Evolutionary conservation across 2,888 invertebrate genomes (phyloP).

Genomic region (Linnaemya vulpina): DNA sequence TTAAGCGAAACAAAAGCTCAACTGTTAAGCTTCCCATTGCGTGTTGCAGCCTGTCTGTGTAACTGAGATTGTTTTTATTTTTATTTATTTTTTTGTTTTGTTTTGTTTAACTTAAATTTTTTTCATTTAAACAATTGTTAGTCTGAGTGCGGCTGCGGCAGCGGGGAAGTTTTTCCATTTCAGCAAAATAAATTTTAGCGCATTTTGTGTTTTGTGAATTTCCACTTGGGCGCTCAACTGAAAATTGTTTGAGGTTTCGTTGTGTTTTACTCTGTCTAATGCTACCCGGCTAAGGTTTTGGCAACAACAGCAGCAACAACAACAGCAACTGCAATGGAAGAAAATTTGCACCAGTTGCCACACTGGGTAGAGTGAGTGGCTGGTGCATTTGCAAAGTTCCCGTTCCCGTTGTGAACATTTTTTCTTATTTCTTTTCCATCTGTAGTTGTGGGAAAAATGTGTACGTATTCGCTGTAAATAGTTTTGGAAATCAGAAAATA

Average conservation of each 20-base stretch:
- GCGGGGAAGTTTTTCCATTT: slow-evolving; percentile 33
- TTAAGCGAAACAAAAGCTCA: slow-evolving; percentile 51
- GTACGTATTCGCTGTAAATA: slow-evolving; percentile 26
- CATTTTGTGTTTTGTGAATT: slow-evolving; percentile 80
- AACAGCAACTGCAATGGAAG: slow-evolving; percentile 6
- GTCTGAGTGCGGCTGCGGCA: slow-evolving; percentile 42
- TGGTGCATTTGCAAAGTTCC: slow-evolving; percentile 39
- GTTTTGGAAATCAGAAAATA: slow-evolving; percentile 18
- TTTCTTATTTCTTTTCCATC: slow-evolving; percentile 20
- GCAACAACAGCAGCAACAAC: slow-evolving; percentile 10
- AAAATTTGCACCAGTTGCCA: slow-evolving; percentile 56
- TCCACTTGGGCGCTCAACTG: slow-evolving; percentile 83
- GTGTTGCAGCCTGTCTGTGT: slow-evolving; percentile 69
- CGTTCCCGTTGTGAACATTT: slow-evolving; percentile 63
- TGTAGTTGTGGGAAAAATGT: slow-evolving; percentile 63
- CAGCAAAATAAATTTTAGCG: slow-evolving; percentile 71
- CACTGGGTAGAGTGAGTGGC: slow-evolving; percentile 27
- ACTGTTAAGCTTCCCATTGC: slow-evolving; percentile 75
- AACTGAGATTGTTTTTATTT: slow-evolving; percentile 53
- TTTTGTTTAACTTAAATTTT: too few relatives aligned
- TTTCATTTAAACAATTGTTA: slow-evolving; percentile 41
- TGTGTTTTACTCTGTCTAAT: slow-evolving; percentile 53
- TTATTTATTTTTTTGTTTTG: slow-evolving; percentile 47
- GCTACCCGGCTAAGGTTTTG: slow-evolving; percentile 25
- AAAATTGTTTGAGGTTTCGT: slow-evolving; percentile 74